Base-by-base conservation (phyloP, 1,140 invertebrate genomes). In the Achatina immaculata region DNA sequence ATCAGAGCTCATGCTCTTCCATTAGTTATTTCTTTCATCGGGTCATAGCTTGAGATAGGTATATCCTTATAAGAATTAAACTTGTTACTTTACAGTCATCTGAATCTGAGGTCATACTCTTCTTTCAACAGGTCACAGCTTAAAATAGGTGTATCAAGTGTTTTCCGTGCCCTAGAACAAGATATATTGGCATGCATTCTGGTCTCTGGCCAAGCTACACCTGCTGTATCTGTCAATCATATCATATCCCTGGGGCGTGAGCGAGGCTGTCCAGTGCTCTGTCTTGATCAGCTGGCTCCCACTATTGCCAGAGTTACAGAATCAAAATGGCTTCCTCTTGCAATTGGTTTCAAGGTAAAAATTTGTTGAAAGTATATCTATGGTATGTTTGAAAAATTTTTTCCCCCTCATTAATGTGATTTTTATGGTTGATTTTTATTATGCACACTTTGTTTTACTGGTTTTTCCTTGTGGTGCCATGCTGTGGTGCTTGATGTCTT, bases 51-150 rank as follows among this genome's bases (percentile, higher is more conserved):
- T 51, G 24, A 51, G 11, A 51, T 14, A 24, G 48, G 48, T 51
- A 24, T 11, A 14, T 11, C 19, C 19, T 66, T 66, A 19, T 66
- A 66, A 31, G 28, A 11, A 66, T 66, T 19, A n/a, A 14, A 66
- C 19, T n/a, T 14, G 31, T n/a, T 11, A 66, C 9, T 14, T 31
- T 71, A 40, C 34, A 21, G 40, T 38, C 16, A 16, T 14, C 6
- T 40, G 21, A 71, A 71, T 34, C 11, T 38, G 21, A 19, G 21
- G 34, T 71, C 31, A 71, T 28, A 71, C 11, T 9, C 11, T n/a
- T n/a, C n/a, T n/a, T n/a, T 28, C 43, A 68, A 24, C 42, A 80
- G 78, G 68, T 71, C 45, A n/a, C 78, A 80, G 40, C 68, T 80
- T 38, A n/a, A 38, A 14, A 68, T 79, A 45, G 78, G 78, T 19